Evolutionary conservation across 2,888 invertebrate genomes (phyloP), one percentile per base, ranked within the genome.

Genomic region (Coleophora flavipennella): DNA sequence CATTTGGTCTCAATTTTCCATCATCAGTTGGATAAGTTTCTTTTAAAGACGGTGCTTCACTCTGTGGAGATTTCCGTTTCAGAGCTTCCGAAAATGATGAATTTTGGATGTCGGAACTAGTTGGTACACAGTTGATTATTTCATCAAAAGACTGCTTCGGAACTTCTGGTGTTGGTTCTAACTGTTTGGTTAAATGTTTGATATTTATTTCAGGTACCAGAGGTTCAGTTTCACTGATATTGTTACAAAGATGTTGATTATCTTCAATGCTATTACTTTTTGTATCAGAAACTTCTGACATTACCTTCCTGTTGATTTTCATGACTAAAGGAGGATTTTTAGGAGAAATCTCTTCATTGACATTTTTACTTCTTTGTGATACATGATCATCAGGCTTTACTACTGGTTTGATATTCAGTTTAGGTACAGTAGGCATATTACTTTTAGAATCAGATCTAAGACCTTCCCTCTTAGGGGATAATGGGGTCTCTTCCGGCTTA

Each of bases 391-490:
- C 77, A 33, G 83, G 86, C 59, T 83, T 85, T 9, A 84, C 45
- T 38, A 86, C 65, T 35, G 86, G 86, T 60, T 86, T 86, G 38
- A 86, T 87, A 50, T 80, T 79, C 39, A 84, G 50, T 59, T 81
- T 85, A 41, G 80, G 77, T 11, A 84, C 65, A 45, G 70, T 50
- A 44, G 81, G 79, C 46, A 75, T 67, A 49, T 53, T 50, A 11
- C 62, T 46, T 38, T 57, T 62, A 12, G 43, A 35, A 41, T 68
- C 66, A 39, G 43, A 48, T 48, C 62, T 78, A 47, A 56, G 53
- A 43, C 54, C 58, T 40, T 72, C 79, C 49, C 68, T 79, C 58
- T 79, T 83, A 41, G 80, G 80, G 29, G 83, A 83, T 41, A 65
- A 61, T 42, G 51, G 49, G 51, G 49, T 62, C 32, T 75, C 67